Evolutionary conservation across 2,113 vertebrate genomes (phyloP).

Genomic region (Perca schrenkii): DNA sequence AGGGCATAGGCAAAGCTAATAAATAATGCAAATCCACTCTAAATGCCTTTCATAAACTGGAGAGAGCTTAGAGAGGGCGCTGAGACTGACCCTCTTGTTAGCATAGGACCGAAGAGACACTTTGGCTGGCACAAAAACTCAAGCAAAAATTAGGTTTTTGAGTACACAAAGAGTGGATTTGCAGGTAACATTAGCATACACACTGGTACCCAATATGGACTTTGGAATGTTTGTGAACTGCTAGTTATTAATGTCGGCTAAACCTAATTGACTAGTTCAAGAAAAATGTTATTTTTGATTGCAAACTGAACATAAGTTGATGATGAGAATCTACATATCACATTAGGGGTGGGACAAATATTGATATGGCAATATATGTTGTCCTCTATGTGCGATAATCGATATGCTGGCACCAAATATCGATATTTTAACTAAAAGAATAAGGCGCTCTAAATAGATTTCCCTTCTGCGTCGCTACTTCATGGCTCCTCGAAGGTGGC

Average conservation of each 20-base stretch:
- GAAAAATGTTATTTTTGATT: background rate
- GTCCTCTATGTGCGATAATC: too few species aligned
- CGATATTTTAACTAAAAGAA: too few species aligned
- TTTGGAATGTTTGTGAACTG: background rate
- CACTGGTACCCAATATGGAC: background rate
- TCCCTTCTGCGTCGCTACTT: too few species aligned
- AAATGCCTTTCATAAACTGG: conserved; percentile 63
- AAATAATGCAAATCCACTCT: conserved; percentile 77
- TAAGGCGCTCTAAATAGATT: too few species aligned
- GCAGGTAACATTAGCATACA: background rate
- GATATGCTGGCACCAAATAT: too few species aligned
- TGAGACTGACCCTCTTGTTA: conserved; percentile 62
- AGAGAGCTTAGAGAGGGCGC: conserved; percentile 64
- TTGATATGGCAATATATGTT: too few species aligned
- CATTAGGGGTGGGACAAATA: too few species aligned
- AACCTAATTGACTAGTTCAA: background rate
- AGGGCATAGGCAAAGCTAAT: conserved; percentile 67
- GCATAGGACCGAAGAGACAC: conserved; percentile 40
- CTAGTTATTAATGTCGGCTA: background rate
- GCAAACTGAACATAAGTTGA: background rate
- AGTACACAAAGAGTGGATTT: conserved; percentile 7
- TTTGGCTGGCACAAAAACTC: conserved; percentile 2
- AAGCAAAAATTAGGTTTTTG: background rate
- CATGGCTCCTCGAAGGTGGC: too few species aligned
- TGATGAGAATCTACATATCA: too few species aligned